Conservation (phyloP, 2,113 vertebrate species). For the Labrus mixtus region DNA sequence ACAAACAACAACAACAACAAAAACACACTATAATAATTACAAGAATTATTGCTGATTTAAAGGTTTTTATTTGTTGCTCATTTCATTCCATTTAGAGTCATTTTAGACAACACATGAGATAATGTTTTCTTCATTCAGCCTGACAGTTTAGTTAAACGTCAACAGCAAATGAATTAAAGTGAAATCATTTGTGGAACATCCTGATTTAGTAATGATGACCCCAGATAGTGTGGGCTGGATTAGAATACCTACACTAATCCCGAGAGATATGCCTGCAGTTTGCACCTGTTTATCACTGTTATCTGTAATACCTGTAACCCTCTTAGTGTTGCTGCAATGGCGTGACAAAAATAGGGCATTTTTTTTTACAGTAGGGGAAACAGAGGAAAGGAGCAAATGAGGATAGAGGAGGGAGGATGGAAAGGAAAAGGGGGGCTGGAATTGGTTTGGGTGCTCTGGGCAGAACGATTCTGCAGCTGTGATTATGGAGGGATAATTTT, state of each 20-base stretch:
- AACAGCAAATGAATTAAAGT: no score
- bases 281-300: background rate
- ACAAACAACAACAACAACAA: no score
- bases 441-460: conserved; percentile 12
- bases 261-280: background rate
- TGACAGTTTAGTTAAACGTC: background rate
- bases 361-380: background rate
- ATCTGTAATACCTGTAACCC: background rate
- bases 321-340: background rate
- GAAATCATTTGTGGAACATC: no score
- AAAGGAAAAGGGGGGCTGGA: background rate
- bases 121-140: background rate
- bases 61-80: no score
- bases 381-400: background rate
- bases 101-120: background rate
- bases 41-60: no score
- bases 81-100: background rate
- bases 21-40: no score
- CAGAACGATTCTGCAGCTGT: background rate
- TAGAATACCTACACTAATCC: background rate
- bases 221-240: no score
- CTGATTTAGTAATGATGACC: no score
- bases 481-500: background rate
- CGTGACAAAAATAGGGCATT: conserved; percentile 12
- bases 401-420: background rate